These are phyloP conservation scores for Boulengeromyrus knoepffleri DNA, from an alignment of 2,113 vertebrate genomes.

Conservation along the genomic window DNA sequence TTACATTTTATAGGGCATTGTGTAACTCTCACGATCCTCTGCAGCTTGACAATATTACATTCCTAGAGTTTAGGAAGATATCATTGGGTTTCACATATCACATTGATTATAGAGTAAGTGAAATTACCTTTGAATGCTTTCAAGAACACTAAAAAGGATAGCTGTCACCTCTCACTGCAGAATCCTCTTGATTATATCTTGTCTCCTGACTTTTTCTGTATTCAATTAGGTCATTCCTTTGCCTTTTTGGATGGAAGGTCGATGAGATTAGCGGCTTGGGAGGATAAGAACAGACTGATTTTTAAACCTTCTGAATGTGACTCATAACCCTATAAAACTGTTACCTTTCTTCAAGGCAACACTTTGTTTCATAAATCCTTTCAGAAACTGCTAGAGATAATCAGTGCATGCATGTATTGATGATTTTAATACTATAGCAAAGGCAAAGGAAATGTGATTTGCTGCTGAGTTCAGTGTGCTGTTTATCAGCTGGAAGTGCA, in stretches of 20 bases:
- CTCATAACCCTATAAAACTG: background rate
- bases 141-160: background rate
- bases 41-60: background rate
- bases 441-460: background rate
- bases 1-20: background rate
- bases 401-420: background rate
- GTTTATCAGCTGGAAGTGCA: background rate
- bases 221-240: background rate
- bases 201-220: background rate
- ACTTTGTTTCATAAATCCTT: constrained; percentile 6
- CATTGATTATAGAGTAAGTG: background rate
- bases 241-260: background rate
- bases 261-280: background rate
- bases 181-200: background rate
- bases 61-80: background rate
- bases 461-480: background rate
- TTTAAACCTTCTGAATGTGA: background rate
- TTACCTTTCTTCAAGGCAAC: background rate
- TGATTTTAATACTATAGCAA: background rate
- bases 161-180: background rate
- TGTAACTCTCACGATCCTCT: background rate
- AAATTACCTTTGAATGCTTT: background rate
- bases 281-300: background rate
- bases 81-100: background rate
- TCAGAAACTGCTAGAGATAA: background rate